phyloP scores from a whole-genome alignment of 1,140 invertebrate species.

The Lepidurus apus region DNA sequence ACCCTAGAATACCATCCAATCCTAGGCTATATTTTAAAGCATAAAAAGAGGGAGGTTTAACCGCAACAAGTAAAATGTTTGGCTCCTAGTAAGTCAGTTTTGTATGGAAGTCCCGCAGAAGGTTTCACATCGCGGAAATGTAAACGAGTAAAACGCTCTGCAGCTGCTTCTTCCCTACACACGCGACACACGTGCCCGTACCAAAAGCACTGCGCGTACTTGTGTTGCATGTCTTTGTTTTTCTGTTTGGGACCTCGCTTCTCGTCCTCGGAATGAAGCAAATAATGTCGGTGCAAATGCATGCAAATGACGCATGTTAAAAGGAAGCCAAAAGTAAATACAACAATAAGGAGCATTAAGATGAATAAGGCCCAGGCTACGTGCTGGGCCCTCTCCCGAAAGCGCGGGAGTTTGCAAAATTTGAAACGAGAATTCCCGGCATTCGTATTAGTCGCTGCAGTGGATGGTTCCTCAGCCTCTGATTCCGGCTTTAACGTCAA shows the following conservation, averaged over 20 bases:
- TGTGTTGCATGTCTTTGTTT: not conserved
- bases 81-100: not conserved
- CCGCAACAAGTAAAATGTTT: not conserved
- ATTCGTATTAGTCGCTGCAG: not conserved
- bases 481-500: not conserved
- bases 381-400: conserved; percentile 31
- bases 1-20: not conserved
- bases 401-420: conserved; percentile 30
- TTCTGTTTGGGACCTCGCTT: not conserved
- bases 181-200: conserved; percentile 26
- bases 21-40: not conserved
- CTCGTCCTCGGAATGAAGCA: conserved; percentile 9
- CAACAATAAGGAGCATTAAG: conserved; percentile 25
- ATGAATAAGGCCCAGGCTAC: conserved; percentile 24
- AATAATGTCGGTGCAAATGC: conserved; percentile 28
- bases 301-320: conserved; percentile 31
- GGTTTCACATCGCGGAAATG: conserved; percentile 27
- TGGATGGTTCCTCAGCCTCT: not conserved
- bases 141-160: conserved; percentile 22
- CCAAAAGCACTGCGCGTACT: conserved; percentile 23
- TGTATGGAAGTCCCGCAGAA: not conserved
- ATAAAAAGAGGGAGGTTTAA: not conserved
- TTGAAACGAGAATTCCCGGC: not conserved
- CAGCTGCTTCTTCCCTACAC: conserved; percentile 22
- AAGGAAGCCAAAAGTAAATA: conserved; percentile 29